Base-by-base conservation (phyloP, 2,797 vertebrate genomes). In the Malacoctenus gilli region DNA sequence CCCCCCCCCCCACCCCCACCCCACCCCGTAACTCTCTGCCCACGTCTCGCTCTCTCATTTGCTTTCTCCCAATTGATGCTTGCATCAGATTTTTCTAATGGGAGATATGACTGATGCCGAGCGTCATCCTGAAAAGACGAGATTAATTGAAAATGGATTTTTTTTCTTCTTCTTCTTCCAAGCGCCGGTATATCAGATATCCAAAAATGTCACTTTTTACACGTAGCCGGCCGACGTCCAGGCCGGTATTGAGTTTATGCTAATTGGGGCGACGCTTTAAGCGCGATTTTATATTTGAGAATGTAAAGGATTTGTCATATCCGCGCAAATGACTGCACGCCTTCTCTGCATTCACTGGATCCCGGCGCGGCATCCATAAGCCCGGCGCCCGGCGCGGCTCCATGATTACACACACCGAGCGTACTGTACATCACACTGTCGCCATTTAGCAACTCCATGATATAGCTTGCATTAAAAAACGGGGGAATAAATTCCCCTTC, bases 381-480 rank as follows among this genome's bases (percentile, higher is more conserved):
- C 72, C 56, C 22, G n/a, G 16, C 39, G 62, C 57, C 61, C 16
- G 28, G 59, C 68, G 42, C 52, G 59, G 51, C 52, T 22, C 22
- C 4, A 16, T 61, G 75, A 77, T 75, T 77, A 82, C 48, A 64
- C 22, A 48, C 46, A 77, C 61, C 49, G 66, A 70, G 63, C 55
- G 3, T 61, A 73, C 75, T 82, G 80, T 70, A 84, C 70, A 80
- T 83, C 74, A 77, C 69, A 75, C 75, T 77, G 60, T 37, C 48
- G 60, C 66, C 58, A 64, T 82, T 87, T 70, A 75, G 72, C 68
- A 79, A 85, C 76, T 77, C 72, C 48, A 43, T 48, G 59, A 66
- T 82, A 81, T 70, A 68, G 59, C 75, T 64, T 59, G 78, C 80
- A 72, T 82, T n/a, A n/a, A 85, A 67, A 71, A 80, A 85, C 65